These are phyloP conservation scores for Amorpha juglandis DNA, from an alignment of 2,888 invertebrate genomes.

Conservation along the genomic window DNA sequence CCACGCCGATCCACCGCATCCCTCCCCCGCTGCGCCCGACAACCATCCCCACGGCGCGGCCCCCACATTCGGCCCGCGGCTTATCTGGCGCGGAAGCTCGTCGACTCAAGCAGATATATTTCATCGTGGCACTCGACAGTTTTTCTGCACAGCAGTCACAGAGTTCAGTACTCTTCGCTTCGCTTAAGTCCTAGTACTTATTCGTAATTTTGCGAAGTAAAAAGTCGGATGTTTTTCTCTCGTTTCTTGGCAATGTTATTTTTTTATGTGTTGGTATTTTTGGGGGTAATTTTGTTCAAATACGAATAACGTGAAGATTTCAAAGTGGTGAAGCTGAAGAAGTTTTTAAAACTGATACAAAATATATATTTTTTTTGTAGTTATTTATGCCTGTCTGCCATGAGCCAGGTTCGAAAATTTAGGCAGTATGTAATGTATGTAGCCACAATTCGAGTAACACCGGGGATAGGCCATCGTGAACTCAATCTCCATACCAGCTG, in stretches of 20 bases:
- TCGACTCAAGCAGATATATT: conserved; percentile 59
- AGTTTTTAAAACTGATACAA: too few relatives aligned
- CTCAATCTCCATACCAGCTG: too few relatives aligned
- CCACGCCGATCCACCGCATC: conserved; percentile 23
- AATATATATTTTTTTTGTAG: too few relatives aligned
- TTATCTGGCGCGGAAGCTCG: conserved; percentile 67
- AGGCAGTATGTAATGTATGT: too few relatives aligned
- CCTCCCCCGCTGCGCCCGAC: conserved; percentile 37
- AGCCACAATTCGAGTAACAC: too few relatives aligned
- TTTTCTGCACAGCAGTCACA: conserved; percentile 46
- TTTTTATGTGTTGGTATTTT: too few relatives aligned
- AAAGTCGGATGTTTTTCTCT: conserved; percentile 27
- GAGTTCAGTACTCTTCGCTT: conserved; percentile 27
- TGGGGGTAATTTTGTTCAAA: background rate
- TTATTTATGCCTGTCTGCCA: too few relatives aligned
- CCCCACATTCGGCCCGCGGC: conserved; percentile 50
- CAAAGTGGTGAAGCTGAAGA: too few relatives aligned
- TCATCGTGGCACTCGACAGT: conserved; percentile 62
- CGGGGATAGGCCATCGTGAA: too few relatives aligned
- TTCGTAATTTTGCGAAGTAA: conserved; percentile 26
- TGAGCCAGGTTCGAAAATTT: too few relatives aligned
- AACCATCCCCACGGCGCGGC: conserved; percentile 43
- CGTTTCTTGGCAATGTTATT: background rate
- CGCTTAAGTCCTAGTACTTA: conserved; percentile 30
- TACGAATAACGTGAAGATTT: too few relatives aligned